Evolutionary conservation across 2,888 invertebrate species (phyloP), one percentile per base, ranked within the genome.

Genomic region (Hyles lineata): DNA sequence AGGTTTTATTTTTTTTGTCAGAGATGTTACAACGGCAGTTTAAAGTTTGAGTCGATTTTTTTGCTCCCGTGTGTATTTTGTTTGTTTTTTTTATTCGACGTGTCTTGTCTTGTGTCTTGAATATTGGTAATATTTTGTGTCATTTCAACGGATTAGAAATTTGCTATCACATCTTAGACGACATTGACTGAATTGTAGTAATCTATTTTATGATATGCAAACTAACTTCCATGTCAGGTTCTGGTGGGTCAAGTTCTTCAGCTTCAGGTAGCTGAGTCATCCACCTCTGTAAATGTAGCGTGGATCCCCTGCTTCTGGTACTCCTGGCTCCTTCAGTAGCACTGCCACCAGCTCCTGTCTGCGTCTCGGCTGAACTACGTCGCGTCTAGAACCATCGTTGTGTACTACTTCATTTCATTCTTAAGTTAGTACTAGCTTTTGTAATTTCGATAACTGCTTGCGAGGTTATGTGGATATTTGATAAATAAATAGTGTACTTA

Each of bases 241-340:
- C 96, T 19, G 92, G 92, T 25, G 92, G 92, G 74, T 94, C 94
- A 80, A 94, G 77, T 72, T 94, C 94, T 77, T 96, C 95, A 70
- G 95, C 93, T 77, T 96, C 96, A 70, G 97, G 95, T 75, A 97
- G 96, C 6, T 97, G 96, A 74, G 97, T 97, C 96, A 97, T 97
- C 97, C 97, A 97, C 82, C 97, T 96, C 77, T 97, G 97, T 78
- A 97, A 91, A 82, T 97, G 97, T 70, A 97, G 88, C 0, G 97
- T 97, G 73, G 96, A 97, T 21, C 97, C 97, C 86, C 96, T 96
- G 82, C 96, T 96, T 70, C 96, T 95, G 0, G 87, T 88, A 79
- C 95, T 95, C 67, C 92, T 85, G 1, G 90, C 90, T 9, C 90
- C 91, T 76, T 92, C 93, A 6, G 88, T 89, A 1, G 87, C 89